Percentiles rank a stretch among this genome's conserved stretches.
phyloP scores from a whole-genome alignment of 1,140 invertebrate species.

The Protaetia brevitarsis region DNA sequence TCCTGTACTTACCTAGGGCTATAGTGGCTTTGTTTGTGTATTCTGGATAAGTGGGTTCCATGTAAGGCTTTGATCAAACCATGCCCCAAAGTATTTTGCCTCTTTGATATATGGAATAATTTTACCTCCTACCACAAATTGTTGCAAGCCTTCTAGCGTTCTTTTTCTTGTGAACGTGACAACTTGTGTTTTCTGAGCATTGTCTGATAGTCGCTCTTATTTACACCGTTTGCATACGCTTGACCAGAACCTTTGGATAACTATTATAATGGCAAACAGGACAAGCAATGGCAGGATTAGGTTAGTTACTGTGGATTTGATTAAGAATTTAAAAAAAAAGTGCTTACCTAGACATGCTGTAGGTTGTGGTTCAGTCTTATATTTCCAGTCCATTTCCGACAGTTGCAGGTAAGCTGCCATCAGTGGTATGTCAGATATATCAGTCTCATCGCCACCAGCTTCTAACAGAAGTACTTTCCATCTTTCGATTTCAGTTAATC shows the following conservation, averaged over 20 bases:
- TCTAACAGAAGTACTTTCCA: constrained; percentile 85
- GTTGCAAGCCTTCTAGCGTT: no score
- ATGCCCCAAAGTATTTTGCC: no score
- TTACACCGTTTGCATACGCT: no score
- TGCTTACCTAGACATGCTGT: constrained; percentile 70
- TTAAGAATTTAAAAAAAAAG: background rate
- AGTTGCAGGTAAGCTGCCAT: constrained; percentile 84
- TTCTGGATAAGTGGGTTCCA: no score
- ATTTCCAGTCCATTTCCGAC: constrained; percentile 88
- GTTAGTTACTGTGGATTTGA: background rate
- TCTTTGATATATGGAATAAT: no score
- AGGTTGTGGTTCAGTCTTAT: constrained; percentile 85
- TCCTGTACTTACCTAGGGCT: no score
- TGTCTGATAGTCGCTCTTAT: no score
- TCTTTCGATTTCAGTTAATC: constrained; percentile 72
- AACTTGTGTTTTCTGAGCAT: no score
- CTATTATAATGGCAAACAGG: background rate
- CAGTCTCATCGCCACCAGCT: constrained; percentile 87
- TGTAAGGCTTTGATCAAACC: no score
- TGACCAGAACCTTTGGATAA: background rate
- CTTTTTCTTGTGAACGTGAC: no score
- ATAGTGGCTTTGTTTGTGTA: no score
- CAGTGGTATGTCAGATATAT: constrained; percentile 83
- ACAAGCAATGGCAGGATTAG: background rate
- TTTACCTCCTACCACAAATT: no score